Evolutionary conservation across 2,888 invertebrate genomes (phyloP).

Genomic region (Idaea dimidiata): DNA sequence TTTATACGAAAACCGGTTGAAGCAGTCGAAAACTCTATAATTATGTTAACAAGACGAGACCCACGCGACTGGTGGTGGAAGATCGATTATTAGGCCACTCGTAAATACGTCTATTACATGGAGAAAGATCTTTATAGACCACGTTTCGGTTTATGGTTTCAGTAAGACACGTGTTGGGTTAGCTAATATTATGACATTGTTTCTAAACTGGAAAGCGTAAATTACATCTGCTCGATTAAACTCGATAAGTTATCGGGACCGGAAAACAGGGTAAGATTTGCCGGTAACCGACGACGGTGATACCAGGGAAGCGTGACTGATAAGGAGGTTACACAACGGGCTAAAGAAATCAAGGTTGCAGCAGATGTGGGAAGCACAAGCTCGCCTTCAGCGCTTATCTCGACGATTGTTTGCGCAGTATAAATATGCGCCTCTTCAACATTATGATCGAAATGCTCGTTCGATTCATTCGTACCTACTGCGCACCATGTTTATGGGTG

Average conservation of each 20-base stretch:
- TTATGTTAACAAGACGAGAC: constrained; percentile 66
- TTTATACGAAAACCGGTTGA: constrained; percentile 53
- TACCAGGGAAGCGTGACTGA: constrained; percentile 70
- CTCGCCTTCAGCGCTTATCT: constrained; percentile 72
- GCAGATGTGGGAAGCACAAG: constrained; percentile 78
- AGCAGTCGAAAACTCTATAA: constrained; percentile 61
- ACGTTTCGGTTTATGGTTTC: constrained; percentile 33
- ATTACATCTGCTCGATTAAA: constrained; percentile 53
- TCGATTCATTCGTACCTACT: constrained; percentile 38
- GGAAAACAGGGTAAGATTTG: constrained; percentile 70
- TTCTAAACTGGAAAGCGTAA: constrained; percentile 27
- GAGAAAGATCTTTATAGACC: constrained; percentile 53
- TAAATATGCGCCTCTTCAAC: constrained; percentile 63
- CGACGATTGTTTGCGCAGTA: constrained; percentile 63
- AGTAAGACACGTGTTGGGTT: constrained; percentile 39
- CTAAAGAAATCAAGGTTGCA: constrained; percentile 73
- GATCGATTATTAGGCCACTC: constrained; percentile 20
- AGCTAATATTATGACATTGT: constrained; percentile 4
- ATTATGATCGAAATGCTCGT: constrained; percentile 46
- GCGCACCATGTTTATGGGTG: constrained; percentile 60
- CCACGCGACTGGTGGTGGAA: constrained; percentile 51
- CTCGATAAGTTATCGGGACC: constrained; percentile 62
- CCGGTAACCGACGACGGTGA: constrained; percentile 48
- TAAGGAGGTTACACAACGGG: constrained; percentile 72
- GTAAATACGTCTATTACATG: constrained; percentile 50